Conservation (phyloP, 2,113 vertebrate genomes). For the Neotoma lepida region DNA sequence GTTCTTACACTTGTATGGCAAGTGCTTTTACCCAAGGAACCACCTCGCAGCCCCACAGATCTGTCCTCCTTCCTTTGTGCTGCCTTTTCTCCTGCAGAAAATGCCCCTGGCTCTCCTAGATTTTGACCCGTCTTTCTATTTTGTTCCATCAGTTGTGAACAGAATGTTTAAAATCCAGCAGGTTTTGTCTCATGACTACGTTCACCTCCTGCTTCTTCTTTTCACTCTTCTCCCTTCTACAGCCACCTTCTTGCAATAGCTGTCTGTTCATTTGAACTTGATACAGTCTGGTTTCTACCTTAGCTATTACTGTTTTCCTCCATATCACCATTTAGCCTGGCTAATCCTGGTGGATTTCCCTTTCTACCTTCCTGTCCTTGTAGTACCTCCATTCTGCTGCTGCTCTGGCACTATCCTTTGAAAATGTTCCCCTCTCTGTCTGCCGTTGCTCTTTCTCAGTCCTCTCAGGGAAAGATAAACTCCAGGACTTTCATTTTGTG, state of each 20-base stretch:
- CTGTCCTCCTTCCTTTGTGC: not conserved
- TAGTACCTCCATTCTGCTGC: not conserved
- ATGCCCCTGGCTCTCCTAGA: not conserved
- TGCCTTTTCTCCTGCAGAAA: not conserved
- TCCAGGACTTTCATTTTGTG: not conserved
- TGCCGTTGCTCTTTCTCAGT: not conserved
- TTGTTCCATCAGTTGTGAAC: slow-evolving; percentile 13
- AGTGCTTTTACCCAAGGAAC: not conserved
- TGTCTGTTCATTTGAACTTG: not conserved
- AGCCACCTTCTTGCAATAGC: not conserved
- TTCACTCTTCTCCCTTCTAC: not conserved
- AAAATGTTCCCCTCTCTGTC: not conserved
- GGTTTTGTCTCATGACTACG: not conserved
- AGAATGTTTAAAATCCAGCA: slow-evolving; percentile 6
- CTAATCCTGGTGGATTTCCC: not conserved
- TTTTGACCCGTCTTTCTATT: not conserved
- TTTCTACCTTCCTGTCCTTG: not conserved
- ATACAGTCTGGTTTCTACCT: not conserved
- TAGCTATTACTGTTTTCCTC: not conserved
- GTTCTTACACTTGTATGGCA: not conserved
- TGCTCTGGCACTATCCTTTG: not conserved
- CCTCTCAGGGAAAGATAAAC: not conserved
- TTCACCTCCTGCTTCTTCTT: not conserved
- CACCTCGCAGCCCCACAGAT: not conserved
- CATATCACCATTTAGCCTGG: not conserved